A percentile compares a stretch with the other conserved stretches of the same genome.
phyloP scores from a whole-genome alignment of 2,888 invertebrate genomes.

The Ectemnius lituratus region DNA sequence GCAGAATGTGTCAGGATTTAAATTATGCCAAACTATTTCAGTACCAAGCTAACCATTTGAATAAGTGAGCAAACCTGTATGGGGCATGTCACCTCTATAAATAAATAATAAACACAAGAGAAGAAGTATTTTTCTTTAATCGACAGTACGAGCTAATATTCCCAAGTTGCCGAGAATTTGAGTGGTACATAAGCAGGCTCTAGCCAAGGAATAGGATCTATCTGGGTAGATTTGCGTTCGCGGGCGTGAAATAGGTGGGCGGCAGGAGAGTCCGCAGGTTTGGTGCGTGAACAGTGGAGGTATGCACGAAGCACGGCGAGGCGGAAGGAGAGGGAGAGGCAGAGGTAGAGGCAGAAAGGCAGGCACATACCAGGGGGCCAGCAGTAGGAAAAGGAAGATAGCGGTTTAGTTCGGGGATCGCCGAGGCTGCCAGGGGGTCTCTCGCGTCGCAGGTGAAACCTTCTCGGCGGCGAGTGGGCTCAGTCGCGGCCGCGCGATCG shows the following conservation, averaged over 20 bases:
- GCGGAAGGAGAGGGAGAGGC: background rate
- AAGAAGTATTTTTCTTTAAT: too few relatives aligned
- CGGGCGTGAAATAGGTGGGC: conserved; percentile 47
- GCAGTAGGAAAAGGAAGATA: conserved; percentile 40
- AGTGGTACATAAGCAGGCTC: too few relatives aligned
- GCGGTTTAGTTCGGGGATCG: conserved; percentile 24
- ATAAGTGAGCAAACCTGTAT: too few relatives aligned
- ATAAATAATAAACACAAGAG: too few relatives aligned
- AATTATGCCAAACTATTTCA: too few relatives aligned
- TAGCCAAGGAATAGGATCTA: background rate
- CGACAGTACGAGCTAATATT: too few relatives aligned
- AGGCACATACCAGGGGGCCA: conserved; percentile 3
- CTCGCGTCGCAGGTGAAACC: conserved; percentile 62
- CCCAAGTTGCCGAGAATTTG: too few relatives aligned
- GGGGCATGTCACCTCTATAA: too few relatives aligned
- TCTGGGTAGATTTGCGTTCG: conserved; percentile 25
- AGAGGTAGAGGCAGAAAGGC: background rate
- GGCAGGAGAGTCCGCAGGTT: conserved; percentile 36
- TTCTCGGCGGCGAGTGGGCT: conserved; percentile 51
- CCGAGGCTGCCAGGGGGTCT: conserved; percentile 55
- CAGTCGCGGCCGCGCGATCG: conserved; percentile 74
- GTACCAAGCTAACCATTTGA: too few relatives aligned
- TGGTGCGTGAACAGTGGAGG: background rate
- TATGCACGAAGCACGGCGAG: conserved; percentile 3
- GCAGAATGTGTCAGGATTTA: too few relatives aligned